These are phyloP conservation scores for Parazoanthus swiftii DNA, from an alignment of 92 coral and sea anemone species.

Conservation along the genomic window DNA sequence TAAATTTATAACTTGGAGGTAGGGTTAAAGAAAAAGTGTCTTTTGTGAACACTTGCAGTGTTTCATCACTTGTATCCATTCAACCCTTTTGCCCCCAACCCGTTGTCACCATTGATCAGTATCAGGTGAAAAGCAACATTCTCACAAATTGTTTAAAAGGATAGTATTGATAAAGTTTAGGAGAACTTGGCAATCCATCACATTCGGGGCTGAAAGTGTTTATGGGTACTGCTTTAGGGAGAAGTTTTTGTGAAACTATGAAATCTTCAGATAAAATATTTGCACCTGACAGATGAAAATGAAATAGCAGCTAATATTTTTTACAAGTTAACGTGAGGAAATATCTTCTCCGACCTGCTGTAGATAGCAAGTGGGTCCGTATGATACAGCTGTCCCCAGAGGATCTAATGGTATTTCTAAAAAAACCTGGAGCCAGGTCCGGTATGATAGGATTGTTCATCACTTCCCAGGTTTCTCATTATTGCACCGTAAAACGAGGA, in stretches of 20 bases:
- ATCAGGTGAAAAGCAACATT: neutral
- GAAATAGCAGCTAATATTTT: conserved; percentile 1
- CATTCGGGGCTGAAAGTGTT: neutral
- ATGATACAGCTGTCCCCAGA: neutral
- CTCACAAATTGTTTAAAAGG: too few relatives aligned
- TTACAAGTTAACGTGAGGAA: neutral
- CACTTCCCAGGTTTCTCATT: neutral
- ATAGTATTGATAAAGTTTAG: neutral
- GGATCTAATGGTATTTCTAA: too few relatives aligned
- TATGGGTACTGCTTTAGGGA: neutral
- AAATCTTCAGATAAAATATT: neutral
- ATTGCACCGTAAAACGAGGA: neutral
- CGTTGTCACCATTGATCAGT: neutral
- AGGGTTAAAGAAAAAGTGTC: neutral
- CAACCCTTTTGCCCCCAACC: neutral
- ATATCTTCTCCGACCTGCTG: neutral
- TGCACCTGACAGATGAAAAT: neutral
- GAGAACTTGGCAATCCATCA: too few relatives aligned
- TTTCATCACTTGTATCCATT: neutral
- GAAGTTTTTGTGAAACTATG: neutral
- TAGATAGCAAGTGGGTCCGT: neutral
- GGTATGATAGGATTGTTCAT: too few relatives aligned
- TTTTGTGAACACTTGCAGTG: conserved; percentile 1
- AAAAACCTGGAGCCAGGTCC: too few relatives aligned
- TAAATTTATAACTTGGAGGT: conserved; percentile 10